Evolutionary conservation across 2,797 vertebrate genomes (phyloP), one percentile per base, ranked within the genome.

Genomic region (Brachymystax lenok): DNA sequence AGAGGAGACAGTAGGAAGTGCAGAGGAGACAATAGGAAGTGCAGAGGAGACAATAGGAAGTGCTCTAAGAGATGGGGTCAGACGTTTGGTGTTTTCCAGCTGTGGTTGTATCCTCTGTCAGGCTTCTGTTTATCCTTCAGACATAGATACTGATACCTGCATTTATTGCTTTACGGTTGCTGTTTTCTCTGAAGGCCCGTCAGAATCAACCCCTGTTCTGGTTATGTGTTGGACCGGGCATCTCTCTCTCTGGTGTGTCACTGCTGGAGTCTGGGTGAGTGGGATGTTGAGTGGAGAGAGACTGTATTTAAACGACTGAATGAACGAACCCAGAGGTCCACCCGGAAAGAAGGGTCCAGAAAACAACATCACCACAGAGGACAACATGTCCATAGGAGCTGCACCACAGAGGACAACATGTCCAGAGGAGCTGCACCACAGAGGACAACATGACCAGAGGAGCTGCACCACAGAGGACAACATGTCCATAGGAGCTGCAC

Each of bases 11-110:
- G 4, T 33, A 28, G 0, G 33, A 35, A 35, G 4, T 35, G 5
- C 4, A 28, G 3, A 28, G 28, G 28, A 28, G 28, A 28, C 69
- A 74, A 76, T 80, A 78, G 93, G 90, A 83, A 80, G 40, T 46
- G 40, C 35, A 40, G 1, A 40, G 6, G 40, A 46, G 40, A 46
- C 40, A 46, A 12, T 46, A 7, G 10, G 40, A 46, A 46, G 10
- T 46, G 40, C 10, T 46, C 10, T 46, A 46, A 46, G 40, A 46
- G 10, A 74, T 71, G 77, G 68, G 77, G 73, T 71, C 77, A 81
- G 21, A 8, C 54, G 74, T 81, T 40, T 8, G 7, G 40, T 40
- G 40, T 10, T 40, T 83, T 78, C 78, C 85, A 77, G 75, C 69
- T 28, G 69, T 64, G 72, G 80, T 77, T 75, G 67, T 40, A 80